A percentile compares a stretch with the other conserved stretches of the same genome.
phyloP scores from a whole-genome alignment of 2,888 invertebrate genomes.

The Agonopterix heracliana region DNA sequence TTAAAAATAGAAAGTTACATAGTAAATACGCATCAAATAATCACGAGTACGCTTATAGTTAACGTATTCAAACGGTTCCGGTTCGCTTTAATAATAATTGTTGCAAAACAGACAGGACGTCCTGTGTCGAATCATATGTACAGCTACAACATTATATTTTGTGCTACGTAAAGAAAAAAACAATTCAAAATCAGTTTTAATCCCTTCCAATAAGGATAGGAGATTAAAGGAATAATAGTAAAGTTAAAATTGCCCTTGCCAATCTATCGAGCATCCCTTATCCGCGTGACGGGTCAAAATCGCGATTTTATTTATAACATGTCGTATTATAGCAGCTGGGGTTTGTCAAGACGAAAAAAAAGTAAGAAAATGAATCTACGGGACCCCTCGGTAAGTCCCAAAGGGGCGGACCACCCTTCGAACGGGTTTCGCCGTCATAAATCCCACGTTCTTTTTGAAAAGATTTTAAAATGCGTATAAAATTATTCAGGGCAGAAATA shows the following conservation, averaged over 20 bases:
- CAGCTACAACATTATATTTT: conserved; percentile 22
- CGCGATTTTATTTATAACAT: conserved; percentile 75
- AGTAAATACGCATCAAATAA: too few species aligned
- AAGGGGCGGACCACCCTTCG: conserved; percentile 61
- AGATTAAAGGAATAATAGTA: background rate
- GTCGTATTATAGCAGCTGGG: conserved; percentile 69
- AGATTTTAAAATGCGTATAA: conserved; percentile 75
- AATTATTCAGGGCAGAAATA: conserved; percentile 73
- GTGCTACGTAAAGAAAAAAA: conserved; percentile 7
- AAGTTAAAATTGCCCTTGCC: conserved; percentile 20
- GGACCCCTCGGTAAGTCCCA: conserved; percentile 46
- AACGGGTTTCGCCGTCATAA: conserved; percentile 70
- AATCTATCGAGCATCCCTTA: conserved; percentile 58
- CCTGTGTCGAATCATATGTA: conserved; percentile 62
- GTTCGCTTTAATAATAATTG: conserved; percentile 66
- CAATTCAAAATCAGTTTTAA: conserved; percentile 25
- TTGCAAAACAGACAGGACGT: conserved; percentile 71
- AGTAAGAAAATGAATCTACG: conserved; percentile 62
- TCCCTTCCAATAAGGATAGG: conserved; percentile 9
- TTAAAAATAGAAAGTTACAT: too few species aligned
- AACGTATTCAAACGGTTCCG: conserved; percentile 58
- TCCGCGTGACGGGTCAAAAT: conserved; percentile 72
- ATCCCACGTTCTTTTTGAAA: conserved; percentile 72
- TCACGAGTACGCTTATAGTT: conserved; percentile 15
- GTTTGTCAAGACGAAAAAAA: conserved; percentile 67